Evolutionary conservation across 2,113 vertebrate genomes (phyloP), one percentile per base, ranked within the genome.

Genomic region (Dissostichus mawsoni): DNA sequence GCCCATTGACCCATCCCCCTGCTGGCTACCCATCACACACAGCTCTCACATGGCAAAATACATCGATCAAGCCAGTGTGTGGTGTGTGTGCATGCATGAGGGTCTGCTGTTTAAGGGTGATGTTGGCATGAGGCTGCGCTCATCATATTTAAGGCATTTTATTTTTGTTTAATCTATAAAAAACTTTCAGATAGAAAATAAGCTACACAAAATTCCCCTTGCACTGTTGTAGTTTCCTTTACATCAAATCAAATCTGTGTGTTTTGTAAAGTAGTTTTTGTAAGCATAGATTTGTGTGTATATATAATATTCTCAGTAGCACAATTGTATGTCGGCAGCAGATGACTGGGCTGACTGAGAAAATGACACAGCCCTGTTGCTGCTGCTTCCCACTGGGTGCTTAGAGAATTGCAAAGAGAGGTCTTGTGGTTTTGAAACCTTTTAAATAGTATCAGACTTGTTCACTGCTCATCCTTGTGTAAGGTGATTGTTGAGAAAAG

Each of bases 21-120:
- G 89, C 87, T 83, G 74, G 82, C 81, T 81, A 33, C 84, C 81
- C 85, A 85, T 92, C 94, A 91, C 78, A 80, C 90, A 87, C 85
- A 87, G 83, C 78, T 85, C 87, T 81, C 78, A 64, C 78, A 76
- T 74, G 78, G 85, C 78, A 84, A 57, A 82, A 36, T 41, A 75
- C 87, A 92, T 93, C 61, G 70, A 94, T 94, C 90, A 73, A 84
- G 61, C 72, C 75, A 59, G 70, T 75, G 79, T 85, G 91, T 67
- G 68, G 65, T 20, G 67, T 63, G 63, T 63, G 51, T 13, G 56
- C 5, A 17, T 66, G 53, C 20, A 23, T 44, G 56, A 68, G 57
- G 29, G 47, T 29, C 53, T 57, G 65, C 18, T 64, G 50, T 64
- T 45, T 64, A 36, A 3, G 62, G 44, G 69, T 11, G 36, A 81